Evolutionary conservation across 2,888 invertebrate species (phyloP).

Genomic region (Venusia cambrica): DNA sequence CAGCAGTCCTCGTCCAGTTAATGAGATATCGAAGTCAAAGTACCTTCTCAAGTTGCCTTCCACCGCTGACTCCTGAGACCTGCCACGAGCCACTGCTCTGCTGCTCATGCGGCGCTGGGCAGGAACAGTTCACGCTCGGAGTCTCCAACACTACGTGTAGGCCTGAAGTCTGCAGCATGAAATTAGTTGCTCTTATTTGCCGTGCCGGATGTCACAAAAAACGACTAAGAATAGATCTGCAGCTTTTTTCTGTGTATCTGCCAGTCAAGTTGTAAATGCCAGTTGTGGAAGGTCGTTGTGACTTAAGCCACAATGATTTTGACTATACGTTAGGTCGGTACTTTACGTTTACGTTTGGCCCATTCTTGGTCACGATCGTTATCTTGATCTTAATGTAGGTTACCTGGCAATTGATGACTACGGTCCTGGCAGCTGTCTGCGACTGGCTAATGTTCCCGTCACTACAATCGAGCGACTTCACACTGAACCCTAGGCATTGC

Average conservation of each 20-base stretch:
- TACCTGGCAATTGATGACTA: slow-evolving; percentile 68
- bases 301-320: too few relatives aligned
- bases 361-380: too few relatives aligned
- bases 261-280: too few relatives aligned
- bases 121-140: slow-evolving; percentile 52
- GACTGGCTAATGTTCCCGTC: slow-evolving; percentile 51
- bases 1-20: too few relatives aligned
- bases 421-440: slow-evolving; percentile 49
- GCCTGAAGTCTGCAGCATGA: slow-evolving; percentile 55
- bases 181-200: slow-evolving; percentile 1
- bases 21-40: too few relatives aligned
- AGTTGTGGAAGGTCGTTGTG: too few relatives aligned
- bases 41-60: slow-evolving; percentile 66
- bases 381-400: too few relatives aligned
- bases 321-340: too few relatives aligned
- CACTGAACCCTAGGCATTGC: slow-evolving; percentile 66
- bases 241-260: too few relatives aligned
- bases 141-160: slow-evolving; percentile 67
- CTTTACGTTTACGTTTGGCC: too few relatives aligned
- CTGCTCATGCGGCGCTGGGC: slow-evolving; percentile 49
- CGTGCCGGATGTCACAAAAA: neutral
- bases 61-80: slow-evolving; percentile 64
- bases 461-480: slow-evolving; percentile 55
- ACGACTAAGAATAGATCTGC: too few relatives aligned
- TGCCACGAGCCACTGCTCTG: slow-evolving; percentile 71